Conservation (phyloP, 1,140 invertebrate species). For the Metopolophium dirhodum region DNA sequence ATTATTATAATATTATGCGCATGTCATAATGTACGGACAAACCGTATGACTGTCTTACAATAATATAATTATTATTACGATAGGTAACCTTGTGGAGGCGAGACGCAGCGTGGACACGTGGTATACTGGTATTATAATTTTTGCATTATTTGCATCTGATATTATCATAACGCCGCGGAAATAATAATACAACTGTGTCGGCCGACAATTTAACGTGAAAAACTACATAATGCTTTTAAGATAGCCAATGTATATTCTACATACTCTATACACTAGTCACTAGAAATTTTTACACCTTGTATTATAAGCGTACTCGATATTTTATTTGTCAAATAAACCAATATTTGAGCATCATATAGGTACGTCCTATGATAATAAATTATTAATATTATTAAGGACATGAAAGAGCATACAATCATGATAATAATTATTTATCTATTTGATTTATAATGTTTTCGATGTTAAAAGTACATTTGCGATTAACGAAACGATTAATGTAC, state of each 20-base stretch:
- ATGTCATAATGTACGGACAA: neutral
- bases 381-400: no score
- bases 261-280: no score
- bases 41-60: neutral
- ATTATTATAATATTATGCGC: neutral
- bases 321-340: neutral
- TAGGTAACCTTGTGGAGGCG: neutral
- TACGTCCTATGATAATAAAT: no score
- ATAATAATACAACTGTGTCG: neutral
- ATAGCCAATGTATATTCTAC: no score
- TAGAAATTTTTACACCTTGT: no score
- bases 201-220: neutral
- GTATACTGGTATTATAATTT: neutral
- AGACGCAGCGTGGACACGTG: neutral
- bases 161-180: neutral
- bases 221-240: neutral
- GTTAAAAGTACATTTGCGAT: neutral
- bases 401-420: no score
- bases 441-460: no score
- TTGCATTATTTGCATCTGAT: neutral
- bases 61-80: conserved; percentile 4
- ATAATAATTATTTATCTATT: no score
- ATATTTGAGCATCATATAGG: neutral
- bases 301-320: no score
- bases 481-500: neutral